Evolutionary conservation across 2,888 invertebrate genomes (phyloP).

Genomic region (Gari tellinella): DNA sequence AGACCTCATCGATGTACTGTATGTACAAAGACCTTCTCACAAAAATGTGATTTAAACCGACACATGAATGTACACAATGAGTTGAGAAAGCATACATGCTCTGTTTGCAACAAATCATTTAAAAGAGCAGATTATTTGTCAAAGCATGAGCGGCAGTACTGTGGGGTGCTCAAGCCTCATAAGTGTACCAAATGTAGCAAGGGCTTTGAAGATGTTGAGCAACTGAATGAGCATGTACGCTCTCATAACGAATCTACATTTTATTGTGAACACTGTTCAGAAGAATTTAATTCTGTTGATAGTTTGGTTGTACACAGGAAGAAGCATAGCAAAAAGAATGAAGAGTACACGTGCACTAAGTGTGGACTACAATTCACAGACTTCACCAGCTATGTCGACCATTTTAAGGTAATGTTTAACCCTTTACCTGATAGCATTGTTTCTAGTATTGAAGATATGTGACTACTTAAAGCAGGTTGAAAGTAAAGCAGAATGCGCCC

Average conservation of each 20-base stretch:
- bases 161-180: slow-evolving; percentile 46
- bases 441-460: no score
- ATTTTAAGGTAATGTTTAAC: slow-evolving; percentile 52
- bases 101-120: slow-evolving; percentile 57
- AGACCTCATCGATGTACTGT: slow-evolving; percentile 44
- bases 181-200: slow-evolving; percentile 51
- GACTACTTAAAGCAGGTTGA: no score
- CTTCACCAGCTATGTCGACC: slow-evolving; percentile 48
- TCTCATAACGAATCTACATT: slow-evolving; percentile 28
- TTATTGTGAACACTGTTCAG: slow-evolving; percentile 45
- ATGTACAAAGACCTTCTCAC: slow-evolving; percentile 50
- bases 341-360: slow-evolving; percentile 42
- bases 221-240: slow-evolving; percentile 35
- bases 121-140: slow-evolving; percentile 57
- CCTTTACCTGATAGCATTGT: no score
- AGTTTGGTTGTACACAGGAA: slow-evolving; percentile 48
- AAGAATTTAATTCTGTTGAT: slow-evolving; percentile 41
- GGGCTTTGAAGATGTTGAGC: slow-evolving; percentile 45
- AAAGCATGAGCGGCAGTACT: slow-evolving; percentile 58
- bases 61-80: slow-evolving; percentile 57
- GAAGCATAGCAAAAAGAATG: slow-evolving; percentile 38
- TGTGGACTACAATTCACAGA: slow-evolving; percentile 44
- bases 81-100: slow-evolving; percentile 43
- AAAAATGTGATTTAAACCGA: slow-evolving; percentile 57
- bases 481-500: no score